Evolutionary conservation across 2,797 vertebrate species (phyloP), one percentile per base, ranked within the genome.

Genomic region (Monodelphis domestica): DNA sequence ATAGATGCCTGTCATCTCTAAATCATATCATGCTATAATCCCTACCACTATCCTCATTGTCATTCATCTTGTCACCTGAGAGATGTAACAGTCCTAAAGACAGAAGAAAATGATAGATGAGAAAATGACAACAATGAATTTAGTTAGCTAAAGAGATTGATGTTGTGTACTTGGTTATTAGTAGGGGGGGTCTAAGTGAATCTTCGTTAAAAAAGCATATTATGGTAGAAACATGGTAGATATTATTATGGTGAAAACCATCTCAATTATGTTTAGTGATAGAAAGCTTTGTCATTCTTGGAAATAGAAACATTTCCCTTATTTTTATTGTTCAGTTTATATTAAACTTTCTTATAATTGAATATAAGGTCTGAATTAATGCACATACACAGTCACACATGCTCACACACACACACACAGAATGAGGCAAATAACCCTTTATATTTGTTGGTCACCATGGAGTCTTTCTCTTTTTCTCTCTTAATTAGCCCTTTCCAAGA

Each of bases 381-480:
- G 24, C 10, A 84, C 17, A 7, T 24, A 38, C 15, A 17, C 2
- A 50, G 38, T 84, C 70, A 45, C 9, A 50, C 21, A 10, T 50
- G 70, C 24, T 56, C 28, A 57, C 30, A 56, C 90, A 57, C 17
- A 30, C 28, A 57, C 50, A 29, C 33, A 54, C 54, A 50, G 57
- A n/a, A n/a, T n/a, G n/a, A 29, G 84, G 5, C 30, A 92, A 84
- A 92, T 21, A 24, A 51, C 4, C 0, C 55, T 92, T 94, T 94
- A 90, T 21, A 63, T 26, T 90, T 54, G 55, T n/a, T 89, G 89
- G 57, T 28, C 95, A 93, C 94, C 26, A 87, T 88, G 21, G 51
- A 95, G 87, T 14, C 87, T n/a, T 56, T 2, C 94, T 92, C 45
- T 14, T 53, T 26, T n/a, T 96, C 38, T 91, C 87, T 92, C 88